Evolutionary conservation across 2,797 vertebrate species (phyloP), one percentile per base, ranked within the genome.

Genomic region (Anas bahamensis): DNA sequence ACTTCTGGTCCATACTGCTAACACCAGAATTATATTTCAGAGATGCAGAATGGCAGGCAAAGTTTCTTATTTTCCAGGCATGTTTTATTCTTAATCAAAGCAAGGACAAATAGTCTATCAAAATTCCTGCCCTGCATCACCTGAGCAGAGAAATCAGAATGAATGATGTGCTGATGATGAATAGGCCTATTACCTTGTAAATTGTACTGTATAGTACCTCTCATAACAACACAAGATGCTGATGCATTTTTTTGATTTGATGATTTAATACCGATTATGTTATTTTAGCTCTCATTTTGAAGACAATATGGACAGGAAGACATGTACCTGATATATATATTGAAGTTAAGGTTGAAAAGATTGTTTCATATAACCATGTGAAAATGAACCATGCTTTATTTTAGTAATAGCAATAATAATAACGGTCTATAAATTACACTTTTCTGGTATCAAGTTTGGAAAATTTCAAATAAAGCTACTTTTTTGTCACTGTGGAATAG

Each of bases 131-230:
- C 76, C 73, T 78, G 65, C 71, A 68, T 88, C 81, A 73, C 75
- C 81, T 88, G 59, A 94, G 70, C 73, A 91, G 72, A 68, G 75
- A 90, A 91, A 80, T 48, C 63, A 52, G 88, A 87, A 75, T 93
- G 91, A 96, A 76, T 86, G 88, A 95, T 94, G 59, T 83, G 33
- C 48, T 24, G 0, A 28, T 94, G 91, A 94, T 91, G 93, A 96
- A 95, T 92, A 92, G 90, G 57, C 65, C 91, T 94, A 93, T 96
- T 94, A 95, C 89, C 73, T 93, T 90, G 75, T 88, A 87, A 94
- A 95, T 90, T 92, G 94, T 78, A 37, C 70, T 89, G 57, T 81
- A 63, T 78, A 90, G 76, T 68, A 79, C 55, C 66, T 89, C 86
- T 90, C 64, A 41, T 85, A 94, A 59, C 83, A 93, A 76, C 60